Conservation (phyloP, 2,113 vertebrate genomes). For the Actinemys pallida region DNA sequence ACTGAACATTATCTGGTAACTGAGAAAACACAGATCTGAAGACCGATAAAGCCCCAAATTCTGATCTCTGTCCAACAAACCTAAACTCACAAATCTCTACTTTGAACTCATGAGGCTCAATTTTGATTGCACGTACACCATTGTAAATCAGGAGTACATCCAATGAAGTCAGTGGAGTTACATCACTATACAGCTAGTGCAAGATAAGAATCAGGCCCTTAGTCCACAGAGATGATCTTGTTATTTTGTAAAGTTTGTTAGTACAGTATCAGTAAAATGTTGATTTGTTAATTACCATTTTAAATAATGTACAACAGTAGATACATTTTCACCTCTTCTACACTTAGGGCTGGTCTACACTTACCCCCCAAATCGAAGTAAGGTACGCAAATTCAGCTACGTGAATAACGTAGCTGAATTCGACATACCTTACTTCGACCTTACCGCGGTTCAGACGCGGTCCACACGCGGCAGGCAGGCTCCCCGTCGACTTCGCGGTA, state of each 20-base stretch:
- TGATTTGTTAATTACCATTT: conserved; percentile 72
- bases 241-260: conserved; percentile 63
- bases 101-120: neutral
- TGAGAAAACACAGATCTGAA: neutral
- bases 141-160: neutral
- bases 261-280: conserved; percentile 65
- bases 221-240: conserved; percentile 35
- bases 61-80: neutral
- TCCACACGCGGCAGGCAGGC: no score
- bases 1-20: neutral
- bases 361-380: no score
- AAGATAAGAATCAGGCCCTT: conserved; percentile 42
- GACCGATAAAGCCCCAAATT: neutral
- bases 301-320: conserved; percentile 68
- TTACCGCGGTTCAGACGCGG: no score
- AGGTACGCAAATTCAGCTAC: no score
- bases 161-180: neutral
- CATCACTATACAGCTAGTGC: neutral
- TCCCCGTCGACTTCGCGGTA: no score
- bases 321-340: conserved; percentile 59
- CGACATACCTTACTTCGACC: no score
- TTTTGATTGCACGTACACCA: neutral
- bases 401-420: no score
- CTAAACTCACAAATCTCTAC: neutral
- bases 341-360: no score